Evolutionary conservation across 1,140 invertebrate species (phyloP).

Genomic region (Mycetomoellerius zeteki): DNA sequence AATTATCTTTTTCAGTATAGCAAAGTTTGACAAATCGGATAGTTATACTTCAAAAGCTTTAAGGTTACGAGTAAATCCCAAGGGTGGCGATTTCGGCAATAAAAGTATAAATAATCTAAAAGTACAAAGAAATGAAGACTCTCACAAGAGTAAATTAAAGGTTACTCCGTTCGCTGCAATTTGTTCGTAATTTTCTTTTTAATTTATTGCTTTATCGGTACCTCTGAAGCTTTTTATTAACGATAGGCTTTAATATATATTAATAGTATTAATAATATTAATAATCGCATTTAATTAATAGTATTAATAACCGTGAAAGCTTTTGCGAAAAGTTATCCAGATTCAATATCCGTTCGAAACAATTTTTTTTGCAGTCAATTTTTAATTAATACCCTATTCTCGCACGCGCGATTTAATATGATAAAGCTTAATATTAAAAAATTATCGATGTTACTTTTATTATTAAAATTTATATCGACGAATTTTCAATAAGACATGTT

Average conservation of each 20-base stretch:
- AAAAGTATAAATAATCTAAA: not conserved
- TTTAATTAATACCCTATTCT: not conserved
- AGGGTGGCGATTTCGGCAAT: not conserved
- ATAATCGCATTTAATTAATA: no score
- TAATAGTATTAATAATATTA: no score
- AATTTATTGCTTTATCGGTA: not conserved
- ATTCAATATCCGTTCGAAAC: not conserved
- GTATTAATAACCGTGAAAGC: not conserved
- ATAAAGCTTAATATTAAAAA: constrained; percentile 4
- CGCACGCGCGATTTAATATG: not conserved
- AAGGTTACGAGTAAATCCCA: constrained; percentile 2
- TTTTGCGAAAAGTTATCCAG: not conserved
- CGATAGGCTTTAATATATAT: not conserved
- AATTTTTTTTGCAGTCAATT: not conserved
- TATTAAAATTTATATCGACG: not conserved
- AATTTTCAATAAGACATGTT: not conserved
- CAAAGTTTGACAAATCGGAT: not conserved
- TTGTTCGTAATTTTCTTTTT: constrained; percentile 36
- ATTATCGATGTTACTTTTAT: not conserved
- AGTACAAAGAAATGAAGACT: constrained; percentile 7
- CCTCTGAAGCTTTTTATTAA: not conserved
- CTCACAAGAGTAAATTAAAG: constrained; percentile 39
- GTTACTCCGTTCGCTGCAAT: constrained; percentile 15
- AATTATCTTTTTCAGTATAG: constrained; percentile 9
- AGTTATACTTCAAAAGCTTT: constrained; percentile 18